A percentile compares a stretch with the other conserved stretches of the same genome.
phyloP scores from a whole-genome alignment of 1,140 invertebrate species.

The Brevipalpus yothersi region DNA sequence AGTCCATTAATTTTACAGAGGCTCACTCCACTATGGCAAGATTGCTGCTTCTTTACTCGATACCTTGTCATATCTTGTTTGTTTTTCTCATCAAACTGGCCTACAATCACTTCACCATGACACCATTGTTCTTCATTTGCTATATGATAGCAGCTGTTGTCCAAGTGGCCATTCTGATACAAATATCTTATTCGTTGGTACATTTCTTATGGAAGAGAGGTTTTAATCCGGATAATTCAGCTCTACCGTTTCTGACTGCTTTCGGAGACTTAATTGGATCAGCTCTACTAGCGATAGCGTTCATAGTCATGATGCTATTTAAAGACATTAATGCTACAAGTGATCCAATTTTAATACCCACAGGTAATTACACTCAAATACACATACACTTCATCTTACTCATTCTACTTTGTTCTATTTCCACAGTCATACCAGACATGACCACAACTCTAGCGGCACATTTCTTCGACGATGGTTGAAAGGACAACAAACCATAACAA shows the following conservation, averaged over 20 bases:
- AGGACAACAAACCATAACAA: too few species aligned
- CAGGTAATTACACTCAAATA: too few species aligned
- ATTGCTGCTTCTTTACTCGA: constrained; percentile 33
- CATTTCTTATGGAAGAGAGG: constrained; percentile 22
- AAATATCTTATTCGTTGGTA: constrained; percentile 27
- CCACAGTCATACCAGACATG: too few species aligned
- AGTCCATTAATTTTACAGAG: constrained; percentile 5
- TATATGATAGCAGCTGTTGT: constrained; percentile 26
- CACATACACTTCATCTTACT: too few species aligned
- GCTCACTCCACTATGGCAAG: constrained; percentile 22
- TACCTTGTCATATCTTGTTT: constrained; percentile 33
- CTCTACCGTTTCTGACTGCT: constrained; percentile 73
- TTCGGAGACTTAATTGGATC: constrained; percentile 78
- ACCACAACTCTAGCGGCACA: too few species aligned
- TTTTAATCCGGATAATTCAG: constrained; percentile 51
- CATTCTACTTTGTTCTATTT: too few species aligned
- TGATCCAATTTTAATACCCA: too few species aligned
- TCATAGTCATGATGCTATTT: constrained; percentile 24
- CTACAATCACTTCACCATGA: constrained; percentile 21
- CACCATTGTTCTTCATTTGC: constrained; percentile 20
- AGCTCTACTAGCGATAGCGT: constrained; percentile 52
- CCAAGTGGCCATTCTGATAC: constrained; percentile 22
- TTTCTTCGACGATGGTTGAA: too few species aligned
- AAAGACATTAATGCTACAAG: too few species aligned
- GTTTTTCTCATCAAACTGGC: constrained; percentile 25